phyloP scores from a whole-genome alignment of 64 coral and sea anemone genomes.

The Anthopleura sola region DNA sequence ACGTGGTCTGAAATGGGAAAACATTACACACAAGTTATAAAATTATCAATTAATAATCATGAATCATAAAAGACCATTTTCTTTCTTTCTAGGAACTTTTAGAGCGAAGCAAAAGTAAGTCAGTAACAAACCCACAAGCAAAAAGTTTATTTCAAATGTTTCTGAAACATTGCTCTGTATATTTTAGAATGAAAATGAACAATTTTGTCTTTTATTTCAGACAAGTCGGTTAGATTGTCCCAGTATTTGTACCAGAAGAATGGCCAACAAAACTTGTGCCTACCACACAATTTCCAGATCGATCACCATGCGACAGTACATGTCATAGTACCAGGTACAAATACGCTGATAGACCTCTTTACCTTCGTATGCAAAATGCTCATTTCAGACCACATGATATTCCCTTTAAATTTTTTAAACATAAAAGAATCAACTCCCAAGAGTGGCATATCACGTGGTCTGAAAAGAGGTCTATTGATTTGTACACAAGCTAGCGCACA shows the following conservation, averaged over 20 bases:
- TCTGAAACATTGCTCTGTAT: not conserved
- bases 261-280: conserved; percentile 64
- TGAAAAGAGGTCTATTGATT: no score
- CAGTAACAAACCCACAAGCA: not conserved
- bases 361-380: no score
- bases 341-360: not conserved
- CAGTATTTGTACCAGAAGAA: conserved; percentile 84
- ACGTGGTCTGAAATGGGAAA: not conserved
- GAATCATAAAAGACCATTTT: not conserved
- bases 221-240: conserved; percentile 54
- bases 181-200: no score
- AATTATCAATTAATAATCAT: not conserved
- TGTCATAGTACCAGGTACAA: conserved; percentile 93
- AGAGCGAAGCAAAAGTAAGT: not conserved
- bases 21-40: not conserved
- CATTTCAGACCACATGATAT: no score
- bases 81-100: not conserved
- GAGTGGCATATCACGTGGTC: no score
- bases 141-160: no score
- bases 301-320: conserved; percentile 86
- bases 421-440: no score
- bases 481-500: no score
- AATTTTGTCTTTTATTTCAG: no score
- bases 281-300: conserved; percentile 61
- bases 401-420: no score